A percentile compares a stretch with the other conserved stretches of the same genome.
Conservation (phyloP, 2,888 invertebrate genomes). For the Morpho deidamia region DNA sequence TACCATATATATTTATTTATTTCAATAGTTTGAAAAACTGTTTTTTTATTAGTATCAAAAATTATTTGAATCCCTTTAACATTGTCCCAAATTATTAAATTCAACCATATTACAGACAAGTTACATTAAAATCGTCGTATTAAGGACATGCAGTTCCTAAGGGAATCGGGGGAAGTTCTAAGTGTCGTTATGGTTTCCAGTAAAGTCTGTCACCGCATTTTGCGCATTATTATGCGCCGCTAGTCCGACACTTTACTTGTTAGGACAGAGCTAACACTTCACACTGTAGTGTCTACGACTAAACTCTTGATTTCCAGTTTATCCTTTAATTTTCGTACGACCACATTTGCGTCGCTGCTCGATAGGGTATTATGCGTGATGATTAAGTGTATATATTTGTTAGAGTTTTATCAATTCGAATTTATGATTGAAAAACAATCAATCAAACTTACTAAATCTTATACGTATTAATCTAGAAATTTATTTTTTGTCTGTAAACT, state of each 20-base stretch:
- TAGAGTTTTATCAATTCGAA: too few relatives aligned
- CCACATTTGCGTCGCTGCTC: constrained; percentile 10
- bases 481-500: too few relatives aligned
- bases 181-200: constrained; percentile 34
- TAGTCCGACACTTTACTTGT: constrained; percentile 48
- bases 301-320: constrained; percentile 48
- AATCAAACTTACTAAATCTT: too few relatives aligned
- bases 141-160: constrained; percentile 24
- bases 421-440: too few relatives aligned
- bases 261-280: constrained; percentile 36
- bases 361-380: too few relatives aligned
- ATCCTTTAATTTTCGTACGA: constrained; percentile 52
- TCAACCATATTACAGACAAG: constrained; percentile 4
- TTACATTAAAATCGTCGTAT: constrained; percentile 18
- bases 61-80: too few relatives aligned
- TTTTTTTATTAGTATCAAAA: too few relatives aligned
- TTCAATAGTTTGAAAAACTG: too few relatives aligned
- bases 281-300: constrained; percentile 38
- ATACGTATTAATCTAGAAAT: too few relatives aligned
- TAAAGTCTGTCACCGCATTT: constrained; percentile 2
- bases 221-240: constrained; percentile 37
- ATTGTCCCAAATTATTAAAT: constrained; percentile 1
- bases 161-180: constrained; percentile 34
- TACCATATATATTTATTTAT: too few relatives aligned
- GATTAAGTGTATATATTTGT: too few relatives aligned